Percentiles rank a stretch among this genome's conserved stretches.
Conservation (phyloP, 1,140 invertebrate genomes). For the Hypothenemus hampei region DNA sequence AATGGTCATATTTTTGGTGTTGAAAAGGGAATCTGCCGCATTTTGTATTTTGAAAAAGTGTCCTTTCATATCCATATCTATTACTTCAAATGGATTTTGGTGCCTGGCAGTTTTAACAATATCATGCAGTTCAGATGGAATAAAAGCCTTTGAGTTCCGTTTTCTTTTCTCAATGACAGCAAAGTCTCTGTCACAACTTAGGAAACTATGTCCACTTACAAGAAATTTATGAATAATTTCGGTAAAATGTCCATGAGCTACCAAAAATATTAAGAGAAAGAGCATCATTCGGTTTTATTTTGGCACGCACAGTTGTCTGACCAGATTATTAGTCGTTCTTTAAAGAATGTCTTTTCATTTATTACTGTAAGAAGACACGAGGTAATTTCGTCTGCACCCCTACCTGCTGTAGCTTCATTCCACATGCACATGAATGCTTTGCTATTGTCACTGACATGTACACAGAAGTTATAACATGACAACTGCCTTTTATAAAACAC, state of each 20-base stretch:
- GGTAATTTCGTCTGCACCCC: constrained; percentile 18
- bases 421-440: constrained; percentile 22
- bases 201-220: constrained; percentile 4
- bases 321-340: constrained; percentile 1
- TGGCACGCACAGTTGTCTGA: constrained; percentile 3
- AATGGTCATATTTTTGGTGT: no score
- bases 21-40: background rate
- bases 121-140: background rate
- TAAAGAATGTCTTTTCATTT: background rate
- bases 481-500: constrained; percentile 21
- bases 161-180: constrained; percentile 5
- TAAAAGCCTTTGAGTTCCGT: constrained; percentile 4
- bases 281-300: constrained; percentile 3
- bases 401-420: constrained; percentile 11
- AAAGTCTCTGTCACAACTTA: constrained; percentile 1
- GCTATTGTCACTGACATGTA: constrained; percentile 12
- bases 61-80: background rate
- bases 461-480: constrained; percentile 17
- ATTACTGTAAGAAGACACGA: constrained; percentile 8
- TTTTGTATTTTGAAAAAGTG: background rate
- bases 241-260: background rate
- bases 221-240: constrained; percentile 7
- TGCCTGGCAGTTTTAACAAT: background rate
- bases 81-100: background rate
- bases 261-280: constrained; percentile 9